phyloP scores from a whole-genome alignment of 2,113 vertebrate genomes.

The Euleptes europaea region DNA sequence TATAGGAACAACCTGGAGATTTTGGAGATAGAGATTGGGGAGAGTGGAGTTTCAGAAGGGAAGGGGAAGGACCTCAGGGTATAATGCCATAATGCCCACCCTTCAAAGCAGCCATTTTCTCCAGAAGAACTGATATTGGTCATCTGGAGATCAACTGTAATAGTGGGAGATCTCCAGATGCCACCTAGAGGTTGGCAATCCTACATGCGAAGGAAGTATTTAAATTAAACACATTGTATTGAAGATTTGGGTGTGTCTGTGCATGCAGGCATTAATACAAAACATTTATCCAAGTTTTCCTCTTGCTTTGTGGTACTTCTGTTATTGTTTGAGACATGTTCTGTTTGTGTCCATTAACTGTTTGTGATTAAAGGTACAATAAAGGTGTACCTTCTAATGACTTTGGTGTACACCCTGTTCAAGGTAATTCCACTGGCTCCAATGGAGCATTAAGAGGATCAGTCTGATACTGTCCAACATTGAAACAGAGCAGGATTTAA shows the following conservation, averaged over 20 bases:
- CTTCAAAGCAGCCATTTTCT: too few relatives aligned
- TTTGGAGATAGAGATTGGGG: too few relatives aligned
- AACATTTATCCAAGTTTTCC: not conserved
- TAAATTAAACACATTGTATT: not conserved
- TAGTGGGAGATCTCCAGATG: too few relatives aligned
- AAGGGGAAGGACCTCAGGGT: too few relatives aligned
- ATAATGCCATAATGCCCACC: too few relatives aligned
- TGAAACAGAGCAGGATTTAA: not conserved
- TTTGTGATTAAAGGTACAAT: not conserved
- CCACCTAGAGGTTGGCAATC: too few relatives aligned
- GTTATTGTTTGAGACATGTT: not conserved
- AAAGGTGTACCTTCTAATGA: not conserved
- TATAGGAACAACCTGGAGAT: too few relatives aligned
- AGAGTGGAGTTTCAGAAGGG: too few relatives aligned
- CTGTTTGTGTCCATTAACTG: slow-evolving; percentile 15
- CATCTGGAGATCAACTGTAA: too few relatives aligned
- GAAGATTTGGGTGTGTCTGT: not conserved
- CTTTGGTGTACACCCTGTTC: not conserved
- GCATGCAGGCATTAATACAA: not conserved
- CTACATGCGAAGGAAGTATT: not conserved
- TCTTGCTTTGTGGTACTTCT: not conserved
- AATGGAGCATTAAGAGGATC: not conserved
- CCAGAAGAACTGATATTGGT: too few relatives aligned
- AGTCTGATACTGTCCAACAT: not conserved
- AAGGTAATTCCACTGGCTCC: not conserved